Percentiles rank a stretch among this genome's conserved stretches.
phyloP scores from a whole-genome alignment of 2,888 invertebrate species.

The Aelia acuminata region DNA sequence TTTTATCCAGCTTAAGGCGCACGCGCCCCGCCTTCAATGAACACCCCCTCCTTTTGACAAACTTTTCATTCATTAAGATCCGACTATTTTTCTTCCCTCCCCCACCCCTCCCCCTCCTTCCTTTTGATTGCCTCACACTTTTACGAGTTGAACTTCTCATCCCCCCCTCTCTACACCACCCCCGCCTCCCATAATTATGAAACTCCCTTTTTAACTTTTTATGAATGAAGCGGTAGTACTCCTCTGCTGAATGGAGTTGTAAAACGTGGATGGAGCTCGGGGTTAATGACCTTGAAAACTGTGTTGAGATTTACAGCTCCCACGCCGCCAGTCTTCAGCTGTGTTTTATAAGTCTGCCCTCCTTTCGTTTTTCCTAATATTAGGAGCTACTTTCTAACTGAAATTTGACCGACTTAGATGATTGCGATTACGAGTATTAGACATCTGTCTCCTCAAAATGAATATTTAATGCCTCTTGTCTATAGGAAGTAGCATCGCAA shows the following conservation, averaged over 20 bases:
- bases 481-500: too few species aligned
- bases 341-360: conserved; percentile 17
- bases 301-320: conserved; percentile 44
- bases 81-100: conserved; percentile 61
- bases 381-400: neutral
- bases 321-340: conserved; percentile 6
- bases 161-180: conserved; percentile 50
- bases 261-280: conserved; percentile 39
- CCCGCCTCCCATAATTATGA: conserved; percentile 62
- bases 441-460: too few species aligned
- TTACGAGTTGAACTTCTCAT: conserved; percentile 60
- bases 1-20: conserved; percentile 62
- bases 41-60: conserved; percentile 62
- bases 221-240: conserved; percentile 58
- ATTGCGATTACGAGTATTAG: neutral
- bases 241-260: conserved; percentile 50
- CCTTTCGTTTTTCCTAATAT: neutral
- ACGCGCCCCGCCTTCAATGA: conserved; percentile 55
- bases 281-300: conserved; percentile 55
- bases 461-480: too few species aligned
- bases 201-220: conserved; percentile 62
- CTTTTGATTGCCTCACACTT: conserved; percentile 61
- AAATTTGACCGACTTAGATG: neutral
- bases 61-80: conserved; percentile 64
- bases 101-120: conserved; percentile 60